phyloP scores from a whole-genome alignment of 1,140 invertebrate species.

The Dreissena polymorpha region DNA sequence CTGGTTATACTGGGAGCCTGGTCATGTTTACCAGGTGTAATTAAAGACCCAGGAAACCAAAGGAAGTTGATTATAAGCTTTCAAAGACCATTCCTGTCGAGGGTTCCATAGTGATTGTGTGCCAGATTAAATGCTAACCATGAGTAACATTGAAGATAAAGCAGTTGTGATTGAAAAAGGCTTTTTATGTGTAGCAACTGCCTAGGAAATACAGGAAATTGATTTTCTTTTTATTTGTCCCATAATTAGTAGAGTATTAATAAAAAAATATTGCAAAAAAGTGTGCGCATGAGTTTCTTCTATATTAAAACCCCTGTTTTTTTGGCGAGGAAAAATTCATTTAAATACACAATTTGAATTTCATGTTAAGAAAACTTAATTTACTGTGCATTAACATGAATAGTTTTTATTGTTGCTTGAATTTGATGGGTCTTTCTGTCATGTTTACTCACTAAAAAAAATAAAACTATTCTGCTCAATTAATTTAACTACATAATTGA shows the following conservation, averaged over 20 bases:
- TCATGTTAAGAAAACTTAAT: no score
- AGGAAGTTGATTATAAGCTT: slow-evolving; percentile 30
- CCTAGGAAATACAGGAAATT: slow-evolving; percentile 44
- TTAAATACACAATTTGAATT: no score
- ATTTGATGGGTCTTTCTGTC: no score
- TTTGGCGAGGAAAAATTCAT: no score
- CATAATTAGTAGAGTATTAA: background rate
- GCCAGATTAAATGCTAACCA: slow-evolving; percentile 26
- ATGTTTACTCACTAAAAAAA: no score
- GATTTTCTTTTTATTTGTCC: slow-evolving; percentile 41
- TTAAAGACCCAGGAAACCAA: slow-evolving; percentile 42
- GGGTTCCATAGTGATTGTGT: slow-evolving; percentile 22
- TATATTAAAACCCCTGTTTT: no score
- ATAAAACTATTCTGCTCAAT: no score
- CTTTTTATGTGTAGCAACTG: slow-evolving; percentile 34
- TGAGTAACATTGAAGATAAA: slow-evolving; percentile 32
- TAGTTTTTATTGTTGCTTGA: no score
- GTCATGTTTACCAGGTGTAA: slow-evolving; percentile 30
- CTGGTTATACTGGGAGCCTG: slow-evolving; percentile 5
- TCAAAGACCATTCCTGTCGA: slow-evolving; percentile 13
- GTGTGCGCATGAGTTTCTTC: no score
- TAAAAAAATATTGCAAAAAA: background rate
- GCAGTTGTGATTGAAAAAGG: slow-evolving; percentile 17
- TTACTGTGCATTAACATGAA: no score
- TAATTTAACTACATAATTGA: no score